Percentiles rank a stretch among this genome's conserved stretches.
These are phyloP conservation scores for Andrena haemorrhoa DNA, from an alignment of 2,888 invertebrate genomes.

Conservation along the genomic window DNA sequence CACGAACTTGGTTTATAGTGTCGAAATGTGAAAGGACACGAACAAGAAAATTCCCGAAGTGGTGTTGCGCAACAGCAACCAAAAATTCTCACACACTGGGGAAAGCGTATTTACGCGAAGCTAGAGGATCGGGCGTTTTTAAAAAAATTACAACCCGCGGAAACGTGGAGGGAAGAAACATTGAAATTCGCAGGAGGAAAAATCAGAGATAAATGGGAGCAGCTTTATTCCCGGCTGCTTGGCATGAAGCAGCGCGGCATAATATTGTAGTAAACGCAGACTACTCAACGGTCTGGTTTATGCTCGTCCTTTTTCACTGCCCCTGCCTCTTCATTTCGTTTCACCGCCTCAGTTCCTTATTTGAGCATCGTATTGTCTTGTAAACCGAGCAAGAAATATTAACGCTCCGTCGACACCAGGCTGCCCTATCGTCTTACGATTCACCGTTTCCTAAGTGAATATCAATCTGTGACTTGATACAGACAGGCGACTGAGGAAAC, in stretches of 20 bases:
- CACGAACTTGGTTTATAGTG: too few species aligned
- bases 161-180: background rate
- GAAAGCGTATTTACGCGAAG: background rate
- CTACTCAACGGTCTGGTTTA: constrained; percentile 56
- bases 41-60: background rate
- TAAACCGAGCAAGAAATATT: constrained; percentile 55
- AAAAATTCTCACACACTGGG: background rate
- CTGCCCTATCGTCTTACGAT: constrained; percentile 33
- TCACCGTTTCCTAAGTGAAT: constrained; percentile 3
- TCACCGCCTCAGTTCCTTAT: constrained; percentile 51
- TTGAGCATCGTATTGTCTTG: constrained; percentile 58
- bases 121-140: background rate
- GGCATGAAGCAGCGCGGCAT: constrained; percentile 38
- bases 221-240: constrained; percentile 31
- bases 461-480: too few species aligned
- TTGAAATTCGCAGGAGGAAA: constrained; percentile 38
- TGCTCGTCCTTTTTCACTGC: constrained; percentile 33
- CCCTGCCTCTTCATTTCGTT: constrained; percentile 20
- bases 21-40: background rate
- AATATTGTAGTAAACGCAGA: constrained; percentile 56
- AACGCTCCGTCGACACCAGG: constrained; percentile 49
- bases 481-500: too few species aligned
- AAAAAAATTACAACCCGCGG: background rate
- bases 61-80: background rate
- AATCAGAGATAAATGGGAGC: constrained; percentile 34